Conservation (phyloP, 1,140 invertebrate species). For the Drosophila rhopaloa region DNA sequence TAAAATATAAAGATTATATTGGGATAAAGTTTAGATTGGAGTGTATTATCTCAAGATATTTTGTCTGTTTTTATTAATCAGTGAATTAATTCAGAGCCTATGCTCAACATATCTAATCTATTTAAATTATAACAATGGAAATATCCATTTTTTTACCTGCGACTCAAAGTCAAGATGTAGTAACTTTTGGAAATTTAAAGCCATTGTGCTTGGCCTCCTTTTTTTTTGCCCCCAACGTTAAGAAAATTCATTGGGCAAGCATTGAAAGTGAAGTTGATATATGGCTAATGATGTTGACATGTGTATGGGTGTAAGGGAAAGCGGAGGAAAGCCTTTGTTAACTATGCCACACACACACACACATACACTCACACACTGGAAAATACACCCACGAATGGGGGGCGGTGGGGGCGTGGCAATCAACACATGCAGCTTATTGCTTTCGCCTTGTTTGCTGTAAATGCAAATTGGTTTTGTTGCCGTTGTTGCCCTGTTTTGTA, state of each 20-base stretch:
- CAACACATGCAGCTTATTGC: conserved; percentile 69
- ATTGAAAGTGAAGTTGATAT: conserved; percentile 62
- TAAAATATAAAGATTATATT: too few species aligned
- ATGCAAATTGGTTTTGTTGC: conserved; percentile 61
- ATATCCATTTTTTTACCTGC: too few species aligned
- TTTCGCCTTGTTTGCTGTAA: conserved; percentile 56
- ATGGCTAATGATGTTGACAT: conserved; percentile 76
- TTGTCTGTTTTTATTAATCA: too few species aligned
- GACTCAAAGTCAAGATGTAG: background rate
- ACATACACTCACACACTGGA: background rate
- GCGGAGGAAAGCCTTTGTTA: conserved; percentile 33
- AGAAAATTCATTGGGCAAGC: conserved; percentile 34
- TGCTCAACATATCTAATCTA: too few species aligned
- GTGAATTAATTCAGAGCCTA: too few species aligned
- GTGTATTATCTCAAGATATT: too few species aligned
- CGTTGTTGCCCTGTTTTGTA: conserved; percentile 7
- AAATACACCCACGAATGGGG: background rate
- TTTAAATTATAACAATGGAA: too few species aligned
- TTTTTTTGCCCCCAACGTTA: background rate
- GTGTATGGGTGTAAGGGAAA: background rate
- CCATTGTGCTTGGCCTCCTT: conserved; percentile 6
- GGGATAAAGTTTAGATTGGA: too few species aligned
- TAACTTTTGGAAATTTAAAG: conserved; percentile 5
- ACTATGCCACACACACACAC: conserved; percentile 23
- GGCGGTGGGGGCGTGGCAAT: conserved; percentile 41